A percentile compares a stretch with the other conserved stretches of the same genome.
Conservation (phyloP, 2,888 invertebrate genomes). For the Tuta absoluta region DNA sequence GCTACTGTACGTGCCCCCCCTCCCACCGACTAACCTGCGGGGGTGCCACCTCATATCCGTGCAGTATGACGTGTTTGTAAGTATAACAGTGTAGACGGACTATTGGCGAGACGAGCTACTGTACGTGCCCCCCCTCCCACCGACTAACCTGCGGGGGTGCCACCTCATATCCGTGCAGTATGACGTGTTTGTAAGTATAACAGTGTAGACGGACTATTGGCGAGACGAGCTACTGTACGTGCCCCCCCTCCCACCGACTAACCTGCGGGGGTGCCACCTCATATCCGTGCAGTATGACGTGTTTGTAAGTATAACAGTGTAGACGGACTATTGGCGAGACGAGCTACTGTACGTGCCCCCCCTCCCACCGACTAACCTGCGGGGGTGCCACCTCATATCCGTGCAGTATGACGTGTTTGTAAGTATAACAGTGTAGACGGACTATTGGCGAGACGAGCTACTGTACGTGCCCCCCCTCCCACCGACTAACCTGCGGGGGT, state of each 20-base stretch:
- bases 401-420: conserved; percentile 96
- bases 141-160: conserved; percentile 95
- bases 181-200: conserved; percentile 91
- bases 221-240: conserved; percentile 93
- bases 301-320: conserved; percentile 84
- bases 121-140: conserved; percentile 96
- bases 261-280: conserved; percentile 95
- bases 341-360: conserved; percentile 96
- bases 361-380: conserved; percentile 94
- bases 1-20: conserved; percentile 94
- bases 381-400: conserved; percentile 96
- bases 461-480: conserved; percentile 96
- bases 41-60: conserved; percentile 97
- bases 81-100: conserved; percentile 54
- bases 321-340: conserved; percentile 84
- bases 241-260: conserved; percentile 96
- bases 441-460: conserved; percentile 90
- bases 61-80: conserved; percentile 95
- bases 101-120: conserved; percentile 93
- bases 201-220: conserved; percentile 77
- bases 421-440: conserved; percentile 64
- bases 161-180: conserved; percentile 96
- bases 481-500: conserved; percentile 95
- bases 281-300: conserved; percentile 97
- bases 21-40: conserved; percentile 96